Evolutionary conservation across 2,113 vertebrate genomes (phyloP).

Genomic region (Trichechus manatus): DNA sequence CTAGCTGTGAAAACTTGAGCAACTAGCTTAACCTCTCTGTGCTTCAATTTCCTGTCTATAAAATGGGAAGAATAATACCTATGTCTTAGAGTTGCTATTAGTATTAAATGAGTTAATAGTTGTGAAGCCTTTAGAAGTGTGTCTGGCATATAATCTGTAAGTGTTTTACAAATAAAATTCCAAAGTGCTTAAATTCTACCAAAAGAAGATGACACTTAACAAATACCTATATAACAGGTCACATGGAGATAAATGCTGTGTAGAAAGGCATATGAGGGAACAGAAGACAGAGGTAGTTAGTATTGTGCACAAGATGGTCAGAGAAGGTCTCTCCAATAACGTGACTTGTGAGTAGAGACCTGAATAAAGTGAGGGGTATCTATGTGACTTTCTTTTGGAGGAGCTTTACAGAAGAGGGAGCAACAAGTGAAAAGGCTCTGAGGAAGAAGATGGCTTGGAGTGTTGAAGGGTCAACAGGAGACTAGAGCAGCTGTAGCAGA

Average conservation of each 20-base stretch:
- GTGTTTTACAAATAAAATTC: neutral
- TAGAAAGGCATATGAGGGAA: neutral
- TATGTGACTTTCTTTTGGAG: neutral
- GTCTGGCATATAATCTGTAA: neutral
- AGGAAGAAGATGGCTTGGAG: neutral
- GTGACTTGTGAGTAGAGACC: neutral
- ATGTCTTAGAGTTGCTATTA: neutral
- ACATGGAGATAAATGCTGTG: accelerated
- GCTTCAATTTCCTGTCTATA: neutral
- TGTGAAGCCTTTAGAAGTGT: neutral
- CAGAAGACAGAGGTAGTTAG: neutral
- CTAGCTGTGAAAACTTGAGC: neutral
- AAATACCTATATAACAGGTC: accelerated
- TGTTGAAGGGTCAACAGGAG: neutral
- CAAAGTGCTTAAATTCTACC: neutral
- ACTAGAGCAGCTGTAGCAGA: neutral
- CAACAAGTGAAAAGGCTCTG: accelerated
- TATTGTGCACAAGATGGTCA: neutral
- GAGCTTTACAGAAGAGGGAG: neutral
- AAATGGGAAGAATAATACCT: neutral
- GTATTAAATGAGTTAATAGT: neutral
- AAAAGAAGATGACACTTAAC: neutral
- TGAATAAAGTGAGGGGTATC: neutral
- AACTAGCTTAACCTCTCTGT: neutral
- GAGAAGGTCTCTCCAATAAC: neutral